These are phyloP conservation scores for Spinibarbus caldwelli DNA, from an alignment of 2,797 vertebrate species.

Conservation along the genomic window DNA sequence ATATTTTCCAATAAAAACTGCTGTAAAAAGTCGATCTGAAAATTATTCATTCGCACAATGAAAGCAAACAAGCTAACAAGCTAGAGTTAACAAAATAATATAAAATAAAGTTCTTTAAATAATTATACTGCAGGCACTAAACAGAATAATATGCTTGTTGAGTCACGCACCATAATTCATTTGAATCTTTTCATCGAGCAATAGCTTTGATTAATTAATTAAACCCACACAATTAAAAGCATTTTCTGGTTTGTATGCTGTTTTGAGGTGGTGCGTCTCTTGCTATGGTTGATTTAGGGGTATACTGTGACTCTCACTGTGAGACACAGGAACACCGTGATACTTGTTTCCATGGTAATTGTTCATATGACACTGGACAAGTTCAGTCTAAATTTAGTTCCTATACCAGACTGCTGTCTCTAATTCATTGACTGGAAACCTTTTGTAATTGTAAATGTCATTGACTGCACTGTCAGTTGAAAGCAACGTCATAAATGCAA, in stretches of 20 bases:
- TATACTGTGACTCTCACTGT: slow-evolving; percentile 19
- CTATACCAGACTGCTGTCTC: slow-evolving; percentile 27
- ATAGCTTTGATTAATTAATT: neutral
- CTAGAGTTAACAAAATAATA: too few species aligned
- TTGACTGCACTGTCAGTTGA: neutral
- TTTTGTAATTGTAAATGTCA: slow-evolving; percentile 15
- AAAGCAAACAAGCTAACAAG: neutral
- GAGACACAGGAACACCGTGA: slow-evolving; percentile 44
- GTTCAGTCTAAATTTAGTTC: slow-evolving; percentile 59
- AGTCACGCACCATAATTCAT: neutral
- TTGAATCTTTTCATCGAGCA: neutral
- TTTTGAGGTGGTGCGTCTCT: slow-evolving; percentile 6
- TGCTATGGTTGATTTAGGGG: slow-evolving; percentile 5
- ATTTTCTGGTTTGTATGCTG: neutral
- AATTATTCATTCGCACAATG: neutral
- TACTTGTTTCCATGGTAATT: slow-evolving; percentile 64
- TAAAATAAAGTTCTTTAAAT: neutral
- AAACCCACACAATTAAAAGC: neutral
- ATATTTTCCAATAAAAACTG: neutral
- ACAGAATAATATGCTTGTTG: neutral
- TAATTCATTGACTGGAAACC: slow-evolving; percentile 18
- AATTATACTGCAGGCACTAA: neutral
- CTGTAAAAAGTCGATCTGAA: neutral
- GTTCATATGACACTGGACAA: slow-evolving; percentile 56
- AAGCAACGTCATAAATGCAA: neutral